phyloP scores from a whole-genome alignment of 2,113 vertebrate genomes.

The Plecotus auritus region DNA sequence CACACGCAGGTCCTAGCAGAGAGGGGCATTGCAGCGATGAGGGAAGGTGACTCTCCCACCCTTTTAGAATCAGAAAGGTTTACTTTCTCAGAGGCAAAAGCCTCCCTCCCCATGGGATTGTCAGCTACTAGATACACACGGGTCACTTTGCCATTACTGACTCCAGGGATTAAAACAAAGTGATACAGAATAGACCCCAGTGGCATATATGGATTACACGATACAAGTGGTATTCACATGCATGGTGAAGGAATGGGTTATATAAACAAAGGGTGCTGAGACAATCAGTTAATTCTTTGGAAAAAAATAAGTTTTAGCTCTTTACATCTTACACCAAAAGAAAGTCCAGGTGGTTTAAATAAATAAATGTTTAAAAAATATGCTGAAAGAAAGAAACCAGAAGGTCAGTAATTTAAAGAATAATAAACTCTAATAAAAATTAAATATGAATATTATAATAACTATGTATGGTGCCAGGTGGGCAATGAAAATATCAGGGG shows the following conservation, averaged over 20 bases:
- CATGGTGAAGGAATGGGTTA: background rate
- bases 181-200: background rate
- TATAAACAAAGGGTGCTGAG: background rate
- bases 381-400: background rate
- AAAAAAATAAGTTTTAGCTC: background rate
- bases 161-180: background rate
- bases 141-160: background rate
- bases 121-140: background rate
- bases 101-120: background rate
- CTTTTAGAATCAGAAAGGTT: background rate
- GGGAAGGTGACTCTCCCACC: background rate
- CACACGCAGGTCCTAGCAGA: background rate
- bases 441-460: background rate
- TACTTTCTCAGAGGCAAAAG: background rate
- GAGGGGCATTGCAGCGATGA: background rate
- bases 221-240: background rate
- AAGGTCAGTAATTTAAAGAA: background rate
- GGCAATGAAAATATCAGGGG: background rate
- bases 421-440: background rate
- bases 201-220: background rate
- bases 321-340: background rate
- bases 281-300: background rate
- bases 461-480: background rate
- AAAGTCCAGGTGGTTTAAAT: background rate
- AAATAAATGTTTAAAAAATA: background rate